Conservation (phyloP, 2,888 invertebrate genomes). For the Clepsis dumicolana region DNA sequence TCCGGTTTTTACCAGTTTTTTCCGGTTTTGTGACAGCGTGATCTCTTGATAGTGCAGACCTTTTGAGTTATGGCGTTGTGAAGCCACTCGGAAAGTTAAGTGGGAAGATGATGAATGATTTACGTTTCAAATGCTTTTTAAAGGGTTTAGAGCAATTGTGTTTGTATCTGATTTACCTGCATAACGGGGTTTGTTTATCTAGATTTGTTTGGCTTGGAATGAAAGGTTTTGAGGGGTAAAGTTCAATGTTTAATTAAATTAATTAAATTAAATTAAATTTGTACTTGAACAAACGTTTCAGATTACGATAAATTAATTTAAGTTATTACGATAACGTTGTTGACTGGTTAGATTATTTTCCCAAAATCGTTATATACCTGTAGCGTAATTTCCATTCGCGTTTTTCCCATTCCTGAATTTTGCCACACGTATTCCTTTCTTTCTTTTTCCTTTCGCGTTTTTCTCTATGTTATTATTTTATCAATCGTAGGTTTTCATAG, state of each 20-base stretch:
- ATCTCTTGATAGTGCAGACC: constrained; percentile 45
- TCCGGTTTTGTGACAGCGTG: constrained; percentile 37
- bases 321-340: too few relatives aligned
- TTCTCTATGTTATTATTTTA: too few relatives aligned
- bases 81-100: constrained; percentile 55
- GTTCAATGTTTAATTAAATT: not conserved
- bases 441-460: too few relatives aligned
- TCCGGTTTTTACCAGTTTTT: constrained; percentile 37
- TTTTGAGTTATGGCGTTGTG: constrained; percentile 54
- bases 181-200: constrained; percentile 1
- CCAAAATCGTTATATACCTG: too few relatives aligned
- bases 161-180: constrained; percentile 13
- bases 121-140: constrained; percentile 30
- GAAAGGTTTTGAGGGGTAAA: constrained; percentile 1
- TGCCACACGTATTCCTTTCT: too few relatives aligned
- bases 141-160: constrained; percentile 26
- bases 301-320: not conserved
- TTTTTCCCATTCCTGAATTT: too few relatives aligned
- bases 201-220: constrained; percentile 6
- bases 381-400: too few relatives aligned
- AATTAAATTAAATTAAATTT: not conserved
- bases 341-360: too few relatives aligned
- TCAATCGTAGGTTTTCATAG: too few relatives aligned
- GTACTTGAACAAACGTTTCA: not conserved
- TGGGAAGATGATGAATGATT: constrained; percentile 52